These are phyloP conservation scores for Drosophila busckii DNA, from an alignment of 1,140 invertebrate genomes.

Conservation along the genomic window DNA sequence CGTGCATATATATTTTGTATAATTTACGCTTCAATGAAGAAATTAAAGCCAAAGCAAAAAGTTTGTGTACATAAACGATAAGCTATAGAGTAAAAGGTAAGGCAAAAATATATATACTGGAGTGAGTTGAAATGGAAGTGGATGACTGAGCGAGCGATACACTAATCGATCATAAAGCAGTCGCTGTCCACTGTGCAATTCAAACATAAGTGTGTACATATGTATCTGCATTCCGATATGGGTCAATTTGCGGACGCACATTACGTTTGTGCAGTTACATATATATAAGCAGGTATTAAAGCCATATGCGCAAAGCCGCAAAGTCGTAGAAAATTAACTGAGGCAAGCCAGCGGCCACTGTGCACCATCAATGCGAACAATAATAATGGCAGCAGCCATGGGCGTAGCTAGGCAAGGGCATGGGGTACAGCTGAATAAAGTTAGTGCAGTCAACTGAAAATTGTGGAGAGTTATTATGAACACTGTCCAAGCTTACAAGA, in stretches of 20 bases:
- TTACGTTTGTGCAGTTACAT: slow-evolving; percentile 23
- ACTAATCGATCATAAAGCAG: background rate
- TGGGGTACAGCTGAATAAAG: too few relatives aligned
- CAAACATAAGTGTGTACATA: slow-evolving; percentile 25
- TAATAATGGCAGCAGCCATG: too few relatives aligned
- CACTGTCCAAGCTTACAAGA: too few relatives aligned
- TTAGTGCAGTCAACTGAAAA: too few relatives aligned
- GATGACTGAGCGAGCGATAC: background rate
- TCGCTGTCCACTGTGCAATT: slow-evolving; percentile 7
- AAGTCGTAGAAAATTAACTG: slow-evolving; percentile 50
- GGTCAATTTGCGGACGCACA: slow-evolving; percentile 63
- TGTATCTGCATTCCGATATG: slow-evolving; percentile 44
- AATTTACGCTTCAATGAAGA: slow-evolving; percentile 1
- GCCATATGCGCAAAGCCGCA: slow-evolving; percentile 46
- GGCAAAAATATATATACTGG: too few relatives aligned
- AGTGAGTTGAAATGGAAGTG: too few relatives aligned
- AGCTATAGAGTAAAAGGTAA: too few relatives aligned
- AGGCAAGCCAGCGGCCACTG: slow-evolving; percentile 16
- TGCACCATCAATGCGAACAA: too few relatives aligned
- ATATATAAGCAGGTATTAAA: slow-evolving; percentile 8
- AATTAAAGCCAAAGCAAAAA: too few relatives aligned
- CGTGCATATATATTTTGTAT: slow-evolving; percentile 15
- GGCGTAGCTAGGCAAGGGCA: too few relatives aligned
- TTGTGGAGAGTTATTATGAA: too few relatives aligned
- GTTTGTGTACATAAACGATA: too few relatives aligned